Evolutionary conservation across 37 sponge, comb jelly and placozoan genomes (phyloP), one percentile per base, ranked within the genome.

Genomic region (Geodia barretti): DNA sequence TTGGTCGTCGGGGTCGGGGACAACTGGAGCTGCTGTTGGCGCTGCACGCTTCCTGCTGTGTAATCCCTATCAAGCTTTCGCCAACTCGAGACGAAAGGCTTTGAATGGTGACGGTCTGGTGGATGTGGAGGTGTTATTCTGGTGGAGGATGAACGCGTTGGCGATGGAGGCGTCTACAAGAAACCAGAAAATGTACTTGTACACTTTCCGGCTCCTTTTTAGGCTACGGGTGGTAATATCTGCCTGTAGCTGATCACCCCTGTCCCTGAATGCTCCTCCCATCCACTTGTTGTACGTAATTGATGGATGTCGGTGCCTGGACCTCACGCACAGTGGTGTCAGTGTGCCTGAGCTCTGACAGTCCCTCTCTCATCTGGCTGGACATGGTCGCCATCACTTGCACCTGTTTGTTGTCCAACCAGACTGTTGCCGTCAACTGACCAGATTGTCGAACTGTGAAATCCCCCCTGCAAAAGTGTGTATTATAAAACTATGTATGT

Each of bases 181-280:
- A 58, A 75, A 75, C 75, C 75, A 75, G 59, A 75, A 75, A 7
- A 71, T 71, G 41, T 75, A 75, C 54, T 75, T 75, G 61, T 75
- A 75, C 8, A 29, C 43, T 54, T 75, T 75, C 36, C 36, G 29
- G 43, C 61, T 28, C 54, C 34, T 75, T n/a, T n/a, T n/a, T n/a
- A n/a, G n/a, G 25, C 29, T 29, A 4, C 76, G 60, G 25, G 54
- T 34, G 29, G 43, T 60, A 31, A 58, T n/a, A 58, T 75, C 43
- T 47, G 25, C 34, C 32, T 61, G 59, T n/a, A 78, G 39, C 34
- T 78, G 79, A 33, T 78, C 79, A 64, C 37, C 64, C 28, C 39
- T 47, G 60, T 80, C 81, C n/a, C n/a, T n/a, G n/a, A n/a, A n/a
- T 23, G 71, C 81, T 2, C 81, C 81, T 9, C 68, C 79, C 79